A percentile compares a stretch with the other conserved stretches of the same genome.
phyloP scores from a whole-genome alignment of 2,797 vertebrate genomes.

The Carduelis carduelis region DNA sequence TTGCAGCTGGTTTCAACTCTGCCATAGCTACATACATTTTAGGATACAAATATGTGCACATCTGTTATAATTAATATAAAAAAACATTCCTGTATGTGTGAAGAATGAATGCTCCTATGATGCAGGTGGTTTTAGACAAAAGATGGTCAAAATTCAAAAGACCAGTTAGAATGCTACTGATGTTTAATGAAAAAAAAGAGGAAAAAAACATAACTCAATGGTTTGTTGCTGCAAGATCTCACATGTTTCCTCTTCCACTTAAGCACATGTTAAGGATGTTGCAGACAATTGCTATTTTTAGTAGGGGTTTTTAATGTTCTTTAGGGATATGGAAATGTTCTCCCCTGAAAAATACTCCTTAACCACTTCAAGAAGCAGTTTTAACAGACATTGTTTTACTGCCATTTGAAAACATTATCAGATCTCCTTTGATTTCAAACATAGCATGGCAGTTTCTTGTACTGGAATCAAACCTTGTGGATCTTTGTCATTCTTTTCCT shows the following conservation, averaged over 20 bases:
- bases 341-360: background rate
- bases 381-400: background rate
- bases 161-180: background rate
- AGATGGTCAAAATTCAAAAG: background rate
- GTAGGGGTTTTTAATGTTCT: background rate
- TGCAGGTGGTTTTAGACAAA: slow-evolving; percentile 36
- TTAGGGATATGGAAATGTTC: background rate
- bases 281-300: background rate
- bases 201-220: background rate
- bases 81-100: background rate
- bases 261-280: background rate
- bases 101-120: background rate
- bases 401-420: background rate
- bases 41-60: background rate
- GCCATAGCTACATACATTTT: background rate
- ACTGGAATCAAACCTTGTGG: background rate
- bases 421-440: background rate
- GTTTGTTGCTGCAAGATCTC: background rate
- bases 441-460: background rate
- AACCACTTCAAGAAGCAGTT: background rate
- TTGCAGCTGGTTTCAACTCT: background rate
- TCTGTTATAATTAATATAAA: background rate
- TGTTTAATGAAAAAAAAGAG: background rate
- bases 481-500: background rate
- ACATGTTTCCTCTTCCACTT: background rate